Conservation (phyloP, 2,888 invertebrate species). For the Labia minor region DNA sequence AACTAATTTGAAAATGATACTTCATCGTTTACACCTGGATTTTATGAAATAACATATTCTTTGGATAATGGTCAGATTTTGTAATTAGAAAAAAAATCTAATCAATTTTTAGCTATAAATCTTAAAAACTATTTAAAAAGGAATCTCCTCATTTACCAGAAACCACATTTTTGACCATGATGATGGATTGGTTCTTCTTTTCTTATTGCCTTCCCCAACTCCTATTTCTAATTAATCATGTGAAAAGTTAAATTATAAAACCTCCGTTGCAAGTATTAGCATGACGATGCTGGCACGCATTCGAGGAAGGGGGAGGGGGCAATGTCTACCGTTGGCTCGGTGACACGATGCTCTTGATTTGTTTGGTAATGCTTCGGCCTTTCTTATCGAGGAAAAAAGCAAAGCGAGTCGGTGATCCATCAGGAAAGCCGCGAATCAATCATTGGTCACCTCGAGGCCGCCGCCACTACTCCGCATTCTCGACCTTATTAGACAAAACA, state of each 20-base stretch:
- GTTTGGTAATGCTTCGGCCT: too few species aligned
- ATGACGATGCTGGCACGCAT: too few species aligned
- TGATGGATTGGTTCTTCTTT: slow-evolving; percentile 7
- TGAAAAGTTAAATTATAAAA: not conserved
- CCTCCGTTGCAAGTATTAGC: not conserved
- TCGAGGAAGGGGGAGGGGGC: too few species aligned
- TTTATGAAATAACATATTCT: too few species aligned
- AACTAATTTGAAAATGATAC: too few species aligned
- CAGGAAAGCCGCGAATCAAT: not conserved
- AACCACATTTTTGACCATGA: not conserved
- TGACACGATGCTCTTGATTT: too few species aligned
- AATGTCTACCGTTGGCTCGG: too few species aligned
- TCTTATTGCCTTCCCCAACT: not conserved
- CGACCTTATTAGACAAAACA: not conserved
- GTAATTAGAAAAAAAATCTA: too few species aligned
- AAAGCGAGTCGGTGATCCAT: not conserved
- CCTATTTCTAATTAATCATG: not conserved
- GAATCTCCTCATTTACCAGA: not conserved
- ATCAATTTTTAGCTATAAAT: not conserved
- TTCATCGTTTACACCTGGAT: too few species aligned
- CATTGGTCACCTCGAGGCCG: slow-evolving; percentile 9
- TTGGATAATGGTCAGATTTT: too few species aligned
- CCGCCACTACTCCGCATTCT: not conserved
- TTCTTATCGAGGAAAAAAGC: not conserved
- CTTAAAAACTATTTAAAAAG: not conserved